These are phyloP conservation scores for Melieria crassipennis DNA, from an alignment of 2,888 invertebrate species.

Conservation along the genomic window DNA sequence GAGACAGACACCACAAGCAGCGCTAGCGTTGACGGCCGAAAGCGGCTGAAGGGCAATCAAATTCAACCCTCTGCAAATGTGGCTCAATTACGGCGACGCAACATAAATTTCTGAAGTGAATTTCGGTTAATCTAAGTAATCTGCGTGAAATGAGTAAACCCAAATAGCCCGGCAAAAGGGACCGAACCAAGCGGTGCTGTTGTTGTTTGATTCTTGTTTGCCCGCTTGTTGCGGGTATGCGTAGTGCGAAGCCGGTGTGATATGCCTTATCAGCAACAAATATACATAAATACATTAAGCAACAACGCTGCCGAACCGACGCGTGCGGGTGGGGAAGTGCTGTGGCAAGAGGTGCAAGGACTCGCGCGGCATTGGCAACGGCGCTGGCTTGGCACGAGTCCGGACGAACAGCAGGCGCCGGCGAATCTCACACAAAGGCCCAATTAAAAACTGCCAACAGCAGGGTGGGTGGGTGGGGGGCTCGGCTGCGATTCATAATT, in stretches of 20 bases:
- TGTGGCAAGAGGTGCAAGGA: background rate
- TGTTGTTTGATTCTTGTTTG: too few species aligned
- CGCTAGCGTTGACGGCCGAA: background rate
- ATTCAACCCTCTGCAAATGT: slow-evolving; percentile 28
- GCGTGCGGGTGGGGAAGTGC: background rate
- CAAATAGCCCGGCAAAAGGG: background rate
- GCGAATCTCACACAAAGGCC: slow-evolving; percentile 40
- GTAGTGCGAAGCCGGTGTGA: background rate
- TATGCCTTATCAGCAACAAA: slow-evolving; percentile 25
- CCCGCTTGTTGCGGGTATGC: too few species aligned
- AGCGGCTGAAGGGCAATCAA: slow-evolving; percentile 14
- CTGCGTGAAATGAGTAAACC: slow-evolving; percentile 58
- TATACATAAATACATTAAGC: slow-evolving; percentile 9
- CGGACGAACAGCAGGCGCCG: background rate
- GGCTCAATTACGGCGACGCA: slow-evolving; percentile 35
- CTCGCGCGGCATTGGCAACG: background rate
- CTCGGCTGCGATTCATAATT: background rate
- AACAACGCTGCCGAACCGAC: background rate
- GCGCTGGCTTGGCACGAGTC: background rate
- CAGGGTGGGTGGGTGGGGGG: background rate
- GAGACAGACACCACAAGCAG: background rate
- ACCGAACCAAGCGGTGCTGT: background rate
- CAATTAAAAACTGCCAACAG: slow-evolving; percentile 37
- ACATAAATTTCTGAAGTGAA: slow-evolving; percentile 48
- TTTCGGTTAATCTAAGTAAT: slow-evolving; percentile 55